Base-by-base conservation (phyloP, 2,888 invertebrate species). In the Drosophila pseudotalamancana region DNA sequence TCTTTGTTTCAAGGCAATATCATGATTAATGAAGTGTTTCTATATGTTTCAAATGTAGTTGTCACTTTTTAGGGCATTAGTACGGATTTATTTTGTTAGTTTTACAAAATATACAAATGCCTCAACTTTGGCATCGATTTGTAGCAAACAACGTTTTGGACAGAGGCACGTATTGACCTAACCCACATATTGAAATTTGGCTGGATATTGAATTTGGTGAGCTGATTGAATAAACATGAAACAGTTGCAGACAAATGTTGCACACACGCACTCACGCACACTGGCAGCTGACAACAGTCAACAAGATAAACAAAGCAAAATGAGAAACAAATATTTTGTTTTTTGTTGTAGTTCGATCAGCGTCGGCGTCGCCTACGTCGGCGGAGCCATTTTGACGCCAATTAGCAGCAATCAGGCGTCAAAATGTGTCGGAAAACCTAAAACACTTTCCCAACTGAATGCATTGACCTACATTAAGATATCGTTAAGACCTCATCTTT, bases 371-470 rank as follows among this genome's bases (percentile, higher is more conserved):
- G 35, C 49, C 57, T 56, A 80, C 77, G 84, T 83, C 77, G 77
- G 61, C 59, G 57, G 80, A 60, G 71, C 45, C 85, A 46, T 83
- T 83, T 87, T 69, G 80, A 74, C 66, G 78, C 78, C 88, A 84
- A 88, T 84, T 87, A 87, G 84, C 82, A 50, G 87, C 84, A 81
- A 88, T 77, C 78, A 72, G 88, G 84, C 88, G 77, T 84, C 61
- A 78, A 63, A 64, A 49, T 49, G 39, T 60, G 65, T 64, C 60
- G 81, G 64, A 64, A 81, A 76, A 81, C 71, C 67, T 39, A 62
- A 71, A 74, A 75, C 79, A 69, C 79, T 82, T 85, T 81, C 83
- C 81, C 74, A 83, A 67, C 34, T 23, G 45, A 54, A 51, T 51
- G 63, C 59, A 60, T 64, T 84, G 87, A 84, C 84, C 84, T 61